phyloP scores from a whole-genome alignment of 2,797 vertebrate genomes.

The Odontamblyopus rebecca region DNA sequence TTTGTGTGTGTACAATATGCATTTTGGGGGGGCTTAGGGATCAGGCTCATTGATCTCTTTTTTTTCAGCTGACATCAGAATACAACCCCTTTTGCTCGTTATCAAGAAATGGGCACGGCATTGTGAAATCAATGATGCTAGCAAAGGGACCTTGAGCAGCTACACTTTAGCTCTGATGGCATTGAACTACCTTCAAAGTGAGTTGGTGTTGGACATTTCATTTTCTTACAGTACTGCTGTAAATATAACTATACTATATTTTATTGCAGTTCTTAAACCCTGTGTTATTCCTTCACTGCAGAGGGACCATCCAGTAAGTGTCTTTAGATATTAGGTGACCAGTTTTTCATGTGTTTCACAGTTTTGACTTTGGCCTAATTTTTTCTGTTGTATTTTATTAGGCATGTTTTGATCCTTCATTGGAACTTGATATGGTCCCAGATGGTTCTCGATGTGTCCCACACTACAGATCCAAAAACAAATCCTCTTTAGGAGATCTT shows the following conservation, averaged over 20 bases:
- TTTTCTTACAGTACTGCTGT: conserved; percentile 4
- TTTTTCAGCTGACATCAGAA: conserved; percentile 87
- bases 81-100: conserved; percentile 90
- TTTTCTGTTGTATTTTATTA: conserved; percentile 47
- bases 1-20: neutral
- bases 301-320: conserved; percentile 91
- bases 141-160: conserved; percentile 95
- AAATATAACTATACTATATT: conserved; percentile 16
- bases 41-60: neutral
- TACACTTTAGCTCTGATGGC: conserved; percentile 96
- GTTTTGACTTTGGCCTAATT: conserved; percentile 10
- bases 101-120: conserved; percentile 94
- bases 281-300: conserved; percentile 94
- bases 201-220: conserved; percentile 61
- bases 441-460: conserved; percentile 81
- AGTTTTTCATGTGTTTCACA: neutral
- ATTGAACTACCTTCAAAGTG: conserved; percentile 98
- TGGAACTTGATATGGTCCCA: conserved; percentile 89
- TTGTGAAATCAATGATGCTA: conserved; percentile 92
- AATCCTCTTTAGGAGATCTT: conserved; percentile 87
- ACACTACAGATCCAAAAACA: conserved; percentile 86
- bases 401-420: conserved; percentile 82
- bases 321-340: neutral
- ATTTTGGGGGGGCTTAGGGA: neutral
- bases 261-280: conserved; percentile 82